Evolutionary conservation across 2,888 invertebrate species (phyloP), one percentile per base, ranked within the genome.

Genomic region (Epirrhoe alternata): DNA sequence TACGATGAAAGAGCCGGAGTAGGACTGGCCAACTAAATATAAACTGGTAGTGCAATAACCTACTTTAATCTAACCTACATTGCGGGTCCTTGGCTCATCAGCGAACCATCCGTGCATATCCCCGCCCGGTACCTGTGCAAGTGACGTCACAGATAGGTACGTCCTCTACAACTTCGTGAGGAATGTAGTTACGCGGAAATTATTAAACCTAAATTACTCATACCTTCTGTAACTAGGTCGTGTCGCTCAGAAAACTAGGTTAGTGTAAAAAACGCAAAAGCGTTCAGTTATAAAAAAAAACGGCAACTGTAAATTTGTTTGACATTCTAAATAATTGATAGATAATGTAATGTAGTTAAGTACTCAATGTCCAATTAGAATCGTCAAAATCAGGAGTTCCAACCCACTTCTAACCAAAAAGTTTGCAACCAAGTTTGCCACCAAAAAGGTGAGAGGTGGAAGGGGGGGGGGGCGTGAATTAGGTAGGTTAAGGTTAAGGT

Each of bases 31-130:
- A 76, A 77, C 82, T 86, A 84, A 88, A 85, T 86, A 82, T 84
- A 86, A 79, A 80, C 78, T 76, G 74, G 78, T 82, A 89, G 92
- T 93, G 92, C 93, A 93, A 89, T 93, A 93, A 93, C 93, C 93
- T 87, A 94, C 84, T 93, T 93, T 89, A 86, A 83, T 86, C 84
- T 92, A 91, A 92, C 93, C 92, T 90, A 93, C 89, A 89, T 92
- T 81, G 79, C 78, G 82, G 83, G 84, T 86, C 83, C 87, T 87
- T 87, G 87, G 88, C 83, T 87, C 67, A 87, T 86, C 88, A 86
- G 71, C 67, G 69, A 70, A 67, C 56, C 80, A 84, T 83, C 82
- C 83, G 93, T 81, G 87, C 86, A 76, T 79, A 83, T 87, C 90
- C 73, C 90, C 79, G 89, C 86, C 90, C 92, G 93, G 93, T 82